These are phyloP conservation scores for Steinernema khuongi DNA, from an alignment of 1,140 invertebrate genomes.

Conservation along the genomic window DNA sequence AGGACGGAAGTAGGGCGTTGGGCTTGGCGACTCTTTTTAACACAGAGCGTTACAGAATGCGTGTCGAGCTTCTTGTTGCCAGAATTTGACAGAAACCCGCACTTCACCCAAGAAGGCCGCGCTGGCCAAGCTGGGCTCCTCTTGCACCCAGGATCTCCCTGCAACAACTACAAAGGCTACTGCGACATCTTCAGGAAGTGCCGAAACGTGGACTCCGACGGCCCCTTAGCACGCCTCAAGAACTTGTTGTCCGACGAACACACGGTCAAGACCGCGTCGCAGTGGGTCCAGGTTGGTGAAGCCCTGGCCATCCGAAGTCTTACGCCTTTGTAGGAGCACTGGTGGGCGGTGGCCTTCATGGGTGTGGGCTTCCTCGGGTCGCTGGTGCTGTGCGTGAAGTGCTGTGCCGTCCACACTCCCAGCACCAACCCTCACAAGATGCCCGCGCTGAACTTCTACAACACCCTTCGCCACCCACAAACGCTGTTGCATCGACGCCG, in stretches of 20 bases:
- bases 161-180: conserved; percentile 89
- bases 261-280: conserved; percentile 66
- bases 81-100: conserved; percentile 73
- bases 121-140: conserved; percentile 69
- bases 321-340: conserved; percentile 72
- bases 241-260: conserved; percentile 87
- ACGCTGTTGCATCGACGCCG: conserved; percentile 25
- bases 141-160: conserved; percentile 84
- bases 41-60: conserved; percentile 68
- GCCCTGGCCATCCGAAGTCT: neutral
- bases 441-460: conserved; percentile 52
- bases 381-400: conserved; percentile 98
- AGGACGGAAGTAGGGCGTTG: conserved; percentile 65
- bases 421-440: conserved; percentile 63
- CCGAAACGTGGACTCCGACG: conserved; percentile 92
- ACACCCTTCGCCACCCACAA: conserved; percentile 52
- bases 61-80: conserved; percentile 72
- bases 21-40: conserved; percentile 5
- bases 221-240: conserved; percentile 88
- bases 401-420: conserved; percentile 96
- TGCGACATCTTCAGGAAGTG: conserved; percentile 98
- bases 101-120: conserved; percentile 44
- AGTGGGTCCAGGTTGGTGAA: conserved; percentile 46
- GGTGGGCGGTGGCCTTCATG: conserved; percentile 91
- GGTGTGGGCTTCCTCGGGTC: conserved; percentile 74